These are phyloP conservation scores for Rhagoletis pomonella DNA, from an alignment of 1,140 invertebrate genomes.

Conservation along the genomic window DNA sequence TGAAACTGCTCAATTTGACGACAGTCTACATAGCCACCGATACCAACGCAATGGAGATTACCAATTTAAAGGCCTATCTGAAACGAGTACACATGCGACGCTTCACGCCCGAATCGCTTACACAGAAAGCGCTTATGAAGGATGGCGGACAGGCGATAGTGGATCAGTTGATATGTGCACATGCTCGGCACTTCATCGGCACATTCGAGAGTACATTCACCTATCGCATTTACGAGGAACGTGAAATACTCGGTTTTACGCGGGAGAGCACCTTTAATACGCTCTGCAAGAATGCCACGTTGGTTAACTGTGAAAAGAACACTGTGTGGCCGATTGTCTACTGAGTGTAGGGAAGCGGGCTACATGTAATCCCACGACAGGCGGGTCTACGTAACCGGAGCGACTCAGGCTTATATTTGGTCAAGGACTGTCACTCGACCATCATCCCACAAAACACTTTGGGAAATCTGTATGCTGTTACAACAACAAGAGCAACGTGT, in stretches of 20 bases:
- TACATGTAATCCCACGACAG: too few species aligned
- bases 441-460: too few species aligned
- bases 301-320: constrained; percentile 73
- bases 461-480: too few species aligned
- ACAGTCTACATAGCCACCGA: constrained; percentile 89
- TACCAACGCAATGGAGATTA: constrained; percentile 75
- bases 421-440: too few species aligned
- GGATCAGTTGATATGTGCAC: constrained; percentile 96
- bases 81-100: constrained; percentile 63
- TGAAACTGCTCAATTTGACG: constrained; percentile 79
- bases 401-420: too few species aligned
- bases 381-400: too few species aligned
- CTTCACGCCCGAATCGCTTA: constrained; percentile 67
- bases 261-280: constrained; percentile 90
- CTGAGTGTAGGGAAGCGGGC: not conserved
- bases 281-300: constrained; percentile 81
- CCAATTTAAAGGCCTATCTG: constrained; percentile 69
- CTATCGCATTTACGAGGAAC: constrained; percentile 96
- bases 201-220: constrained; percentile 96
- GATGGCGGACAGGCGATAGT: constrained; percentile 95
- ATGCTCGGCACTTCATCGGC: constrained; percentile 90
- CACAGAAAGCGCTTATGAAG: constrained; percentile 76
- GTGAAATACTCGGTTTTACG: constrained; percentile 93
- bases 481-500: too few species aligned
- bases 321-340: constrained; percentile 76